These are phyloP conservation scores for Setipinna tenuifilis DNA, from an alignment of 2,797 vertebrate genomes.

Conservation along the genomic window DNA sequence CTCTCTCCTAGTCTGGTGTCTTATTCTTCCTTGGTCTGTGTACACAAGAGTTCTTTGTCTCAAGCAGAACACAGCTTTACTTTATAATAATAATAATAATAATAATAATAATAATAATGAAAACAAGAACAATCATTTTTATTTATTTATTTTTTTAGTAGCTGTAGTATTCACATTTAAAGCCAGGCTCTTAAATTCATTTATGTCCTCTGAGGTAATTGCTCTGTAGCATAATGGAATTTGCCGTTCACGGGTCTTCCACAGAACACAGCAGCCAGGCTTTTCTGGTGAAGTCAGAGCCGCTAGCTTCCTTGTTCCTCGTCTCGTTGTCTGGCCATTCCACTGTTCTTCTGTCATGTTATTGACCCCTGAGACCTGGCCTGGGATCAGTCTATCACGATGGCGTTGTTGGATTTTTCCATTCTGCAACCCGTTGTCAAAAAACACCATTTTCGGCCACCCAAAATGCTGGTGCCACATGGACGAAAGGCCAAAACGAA, in stretches of 20 bases:
- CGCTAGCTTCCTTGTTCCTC: background rate
- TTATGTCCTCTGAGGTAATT: background rate
- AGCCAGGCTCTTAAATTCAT: background rate
- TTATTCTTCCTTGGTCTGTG: background rate
- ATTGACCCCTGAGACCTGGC: background rate
- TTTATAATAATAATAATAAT: too few species aligned
- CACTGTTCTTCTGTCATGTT: background rate
- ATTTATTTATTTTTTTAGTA: background rate
- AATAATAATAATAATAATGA: too few species aligned
- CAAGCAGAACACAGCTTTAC: background rate
- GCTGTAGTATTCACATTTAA: background rate
- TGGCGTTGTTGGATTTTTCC: too few species aligned
- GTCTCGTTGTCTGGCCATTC: background rate
- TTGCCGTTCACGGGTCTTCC: background rate
- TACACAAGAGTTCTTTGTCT: background rate
- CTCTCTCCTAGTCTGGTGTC: background rate
- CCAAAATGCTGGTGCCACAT: too few species aligned
- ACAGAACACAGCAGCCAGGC: background rate
- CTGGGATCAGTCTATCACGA: background rate
- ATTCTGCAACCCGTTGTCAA: too few species aligned
- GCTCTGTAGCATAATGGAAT: background rate
- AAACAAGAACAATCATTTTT: background rate
- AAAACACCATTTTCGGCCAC: too few species aligned
- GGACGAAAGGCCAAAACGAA: too few species aligned
- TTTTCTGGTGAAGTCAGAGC: background rate